Conservation (phyloP, 2,888 invertebrate species). For the Camponotus fellah region DNA sequence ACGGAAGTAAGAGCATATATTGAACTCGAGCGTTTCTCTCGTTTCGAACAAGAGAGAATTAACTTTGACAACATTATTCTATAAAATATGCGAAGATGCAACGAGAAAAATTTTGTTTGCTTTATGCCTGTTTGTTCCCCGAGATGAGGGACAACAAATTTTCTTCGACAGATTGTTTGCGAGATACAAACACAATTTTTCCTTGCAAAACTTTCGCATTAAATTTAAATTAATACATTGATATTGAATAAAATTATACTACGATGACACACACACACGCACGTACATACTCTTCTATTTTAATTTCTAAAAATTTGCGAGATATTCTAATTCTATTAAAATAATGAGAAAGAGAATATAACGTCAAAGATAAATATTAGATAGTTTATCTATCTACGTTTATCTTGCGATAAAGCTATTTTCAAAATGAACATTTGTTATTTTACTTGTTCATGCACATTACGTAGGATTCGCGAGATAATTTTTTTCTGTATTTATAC, state of each 20-base stretch:
- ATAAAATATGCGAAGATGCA: conserved; percentile 8
- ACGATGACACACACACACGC: background rate
- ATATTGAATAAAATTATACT: conserved; percentile 12
- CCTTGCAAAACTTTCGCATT: conserved; percentile 42
- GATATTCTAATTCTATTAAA: conserved; percentile 36
- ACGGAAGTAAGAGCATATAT: conserved; percentile 35
- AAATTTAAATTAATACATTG: conserved; percentile 6
- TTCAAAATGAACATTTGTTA: conserved; percentile 8
- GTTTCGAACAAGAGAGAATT: conserved; percentile 17
- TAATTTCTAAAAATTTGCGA: conserved; percentile 18
- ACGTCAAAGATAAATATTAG: conserved; percentile 7
- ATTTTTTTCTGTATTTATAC: background rate
- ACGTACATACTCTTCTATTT: background rate
- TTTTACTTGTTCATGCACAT: conserved; percentile 30
- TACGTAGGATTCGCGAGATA: conserved; percentile 33
- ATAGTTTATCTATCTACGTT: conserved; percentile 8
- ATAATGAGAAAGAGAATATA: background rate
- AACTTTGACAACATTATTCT: conserved; percentile 38
- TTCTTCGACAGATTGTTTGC: background rate
- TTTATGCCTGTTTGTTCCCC: conserved; percentile 2
- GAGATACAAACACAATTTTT: conserved; percentile 27
- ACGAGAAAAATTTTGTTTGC: conserved; percentile 37
- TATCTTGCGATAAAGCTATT: conserved; percentile 34
- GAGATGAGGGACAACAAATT: conserved; percentile 15
- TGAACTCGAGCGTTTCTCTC: conserved; percentile 23